Percentiles rank a stretch among this genome's conserved stretches.
Conservation (phyloP, 2,113 vertebrate genomes). For the Oncorhynchus gorbuscha region DNA sequence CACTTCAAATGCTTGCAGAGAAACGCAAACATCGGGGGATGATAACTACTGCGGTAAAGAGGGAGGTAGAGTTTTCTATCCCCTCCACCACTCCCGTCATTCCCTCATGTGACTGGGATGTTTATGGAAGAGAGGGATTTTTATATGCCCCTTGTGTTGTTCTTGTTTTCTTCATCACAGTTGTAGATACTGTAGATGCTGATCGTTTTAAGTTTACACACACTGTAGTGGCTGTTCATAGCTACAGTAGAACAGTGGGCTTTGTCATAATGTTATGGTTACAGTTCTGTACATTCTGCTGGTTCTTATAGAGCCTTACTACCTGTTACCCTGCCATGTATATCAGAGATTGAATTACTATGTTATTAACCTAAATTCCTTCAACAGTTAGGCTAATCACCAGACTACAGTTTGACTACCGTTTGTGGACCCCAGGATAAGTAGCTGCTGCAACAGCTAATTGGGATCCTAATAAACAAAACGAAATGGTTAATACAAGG, state of each 20-base stretch:
- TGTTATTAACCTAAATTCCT: neutral
- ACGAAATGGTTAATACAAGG: neutral
- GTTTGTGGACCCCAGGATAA: too few relatives aligned
- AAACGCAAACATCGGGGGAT: conserved; percentile 48
- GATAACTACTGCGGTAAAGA: conserved; percentile 7
- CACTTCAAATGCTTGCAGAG: conserved; percentile 57
- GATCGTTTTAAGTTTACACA: neutral
- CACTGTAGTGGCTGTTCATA: too few relatives aligned
- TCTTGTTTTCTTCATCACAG: neutral
- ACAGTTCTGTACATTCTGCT: neutral
- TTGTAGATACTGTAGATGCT: neutral
- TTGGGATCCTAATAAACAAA: neutral
- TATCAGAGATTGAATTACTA: neutral
- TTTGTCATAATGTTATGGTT: neutral
- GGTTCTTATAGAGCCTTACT: neutral
- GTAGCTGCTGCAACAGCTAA: too few relatives aligned
- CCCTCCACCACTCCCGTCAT: neutral
- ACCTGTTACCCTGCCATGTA: neutral
- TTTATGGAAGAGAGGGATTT: neutral
- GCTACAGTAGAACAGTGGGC: too few relatives aligned
- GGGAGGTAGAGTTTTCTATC: too few relatives aligned
- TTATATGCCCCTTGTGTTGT: neutral
- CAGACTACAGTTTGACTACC: too few relatives aligned
- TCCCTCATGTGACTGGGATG: too few relatives aligned
- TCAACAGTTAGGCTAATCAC: too few relatives aligned